Base-by-base conservation (phyloP, 2,888 invertebrate species). In the Augochlorella aurata region DNA sequence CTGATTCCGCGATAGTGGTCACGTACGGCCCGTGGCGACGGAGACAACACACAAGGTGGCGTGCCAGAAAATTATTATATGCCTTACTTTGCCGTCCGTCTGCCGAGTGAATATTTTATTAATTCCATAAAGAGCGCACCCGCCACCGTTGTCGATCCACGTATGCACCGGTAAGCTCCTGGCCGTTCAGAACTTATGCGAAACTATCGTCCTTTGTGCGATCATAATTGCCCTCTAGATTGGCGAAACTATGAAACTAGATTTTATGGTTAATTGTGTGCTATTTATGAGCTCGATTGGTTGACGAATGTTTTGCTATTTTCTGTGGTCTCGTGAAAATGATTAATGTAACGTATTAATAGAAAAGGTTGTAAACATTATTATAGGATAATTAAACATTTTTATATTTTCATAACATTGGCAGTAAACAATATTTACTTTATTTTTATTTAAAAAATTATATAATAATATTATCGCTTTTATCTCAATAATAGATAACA, bases 51-150 rank as follows among this genome's bases (percentile, higher is more conserved):
- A 84, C 87, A 90, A 90, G 90, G 88, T 92, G 87, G 91, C 92
- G 90, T 92, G 92, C 85, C 88, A 82, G 87, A 88, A 89, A 91
- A 92, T 92, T 90, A 91, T 92, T 89, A 90, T 89, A 90, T 86
- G 87, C 89, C 91, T 91, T 91, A 90, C 89, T 90, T 89, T 87
- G 77, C 86, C 85, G 85, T 87, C 86, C 87, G 88, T 87, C 89
- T 83, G 86, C 73, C 87, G 89, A 87, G 89, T 91, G 90, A 91
- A 92, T 92, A 90, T 91, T 92, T 92, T 88, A 92, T 92, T 89
- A 89, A 90, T 89, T 80, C 83, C 85, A 83, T 87, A 87, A 88
- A 89, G 85, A 84, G 80, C 70, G 69, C 74, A 52, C 70, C 73
- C 49, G 58, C 50, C 50, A 84, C 73, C 75, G 72, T 58, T 52